phyloP scores from a whole-genome alignment of 1,140 invertebrate species.

The Halotydeus destructor region DNA sequence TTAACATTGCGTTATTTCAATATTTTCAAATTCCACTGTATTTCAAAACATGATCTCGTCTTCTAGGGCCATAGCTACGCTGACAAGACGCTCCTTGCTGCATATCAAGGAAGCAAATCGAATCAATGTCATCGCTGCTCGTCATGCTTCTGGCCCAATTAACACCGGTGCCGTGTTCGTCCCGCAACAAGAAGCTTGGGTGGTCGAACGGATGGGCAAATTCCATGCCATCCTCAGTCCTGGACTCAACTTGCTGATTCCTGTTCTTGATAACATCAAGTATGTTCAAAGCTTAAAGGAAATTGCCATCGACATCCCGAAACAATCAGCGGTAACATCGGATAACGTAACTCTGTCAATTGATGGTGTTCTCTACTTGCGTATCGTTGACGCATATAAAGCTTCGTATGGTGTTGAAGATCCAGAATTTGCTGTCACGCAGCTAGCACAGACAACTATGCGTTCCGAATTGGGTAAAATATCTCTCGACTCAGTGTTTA shows the following conservation, averaged over 20 bases:
- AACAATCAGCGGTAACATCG: conserved; percentile 86
- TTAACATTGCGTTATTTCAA: too few species aligned
- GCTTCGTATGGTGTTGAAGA: conserved; percentile 98
- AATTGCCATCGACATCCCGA: conserved; percentile 96
- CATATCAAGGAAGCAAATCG: too few species aligned
- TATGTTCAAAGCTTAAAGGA: conserved; percentile 98
- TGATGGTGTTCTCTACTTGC: conserved; percentile 89
- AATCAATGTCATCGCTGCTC: too few species aligned
- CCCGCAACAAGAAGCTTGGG: conserved; percentile 91
- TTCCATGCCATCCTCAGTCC: conserved; percentile 51
- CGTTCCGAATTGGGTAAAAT: conserved; percentile 95
- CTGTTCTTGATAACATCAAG: conserved; percentile 76
- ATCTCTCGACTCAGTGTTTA: conserved; percentile 86
- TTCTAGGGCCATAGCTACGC: too few species aligned
- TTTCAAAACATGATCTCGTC: too few species aligned
- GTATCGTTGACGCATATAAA: conserved; percentile 78
- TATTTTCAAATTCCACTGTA: too few species aligned
- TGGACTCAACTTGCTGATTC: conserved; percentile 79
- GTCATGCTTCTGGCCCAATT: too few species aligned
- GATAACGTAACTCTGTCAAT: conserved; percentile 92
- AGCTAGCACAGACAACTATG: conserved; percentile 98
- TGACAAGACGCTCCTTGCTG: too few species aligned
- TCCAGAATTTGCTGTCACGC: conserved; percentile 96
- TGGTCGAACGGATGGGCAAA: conserved; percentile 95
- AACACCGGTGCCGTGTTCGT: conserved; percentile 95